These are phyloP conservation scores for Actenoides hombroni DNA, from an alignment of 2,113 vertebrate genomes.

Conservation along the genomic window DNA sequence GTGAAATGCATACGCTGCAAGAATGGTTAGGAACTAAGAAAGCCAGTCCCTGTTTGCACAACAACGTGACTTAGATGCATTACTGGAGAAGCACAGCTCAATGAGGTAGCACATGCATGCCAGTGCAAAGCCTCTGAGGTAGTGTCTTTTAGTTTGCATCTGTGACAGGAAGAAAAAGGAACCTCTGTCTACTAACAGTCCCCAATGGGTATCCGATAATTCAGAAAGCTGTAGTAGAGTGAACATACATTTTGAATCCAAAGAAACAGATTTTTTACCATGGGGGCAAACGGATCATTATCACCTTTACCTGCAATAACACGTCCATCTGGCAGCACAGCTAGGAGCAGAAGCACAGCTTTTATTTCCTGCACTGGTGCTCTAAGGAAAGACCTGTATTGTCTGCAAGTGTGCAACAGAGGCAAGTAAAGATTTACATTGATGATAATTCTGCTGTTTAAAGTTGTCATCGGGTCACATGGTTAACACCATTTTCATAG, in stretches of 20 bases:
- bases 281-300: background rate
- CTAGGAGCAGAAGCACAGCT: background rate
- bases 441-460: background rate
- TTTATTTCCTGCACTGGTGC: background rate
- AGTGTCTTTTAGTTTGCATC: background rate
- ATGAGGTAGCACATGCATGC: accelerated
- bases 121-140: background rate
- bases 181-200: background rate
- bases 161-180: background rate
- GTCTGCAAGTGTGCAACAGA: background rate
- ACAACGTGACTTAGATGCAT: accelerated
- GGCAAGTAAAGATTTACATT: background rate
- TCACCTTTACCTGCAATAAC: background rate
- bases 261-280: background rate
- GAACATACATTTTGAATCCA: background rate
- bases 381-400: background rate
- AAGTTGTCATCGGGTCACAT: background rate
- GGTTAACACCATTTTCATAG: background rate
- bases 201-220: background rate
- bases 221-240: background rate
- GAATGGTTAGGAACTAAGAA: background rate
- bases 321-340: background rate
- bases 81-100: background rate
- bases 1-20: background rate
- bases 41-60: background rate